These are phyloP conservation scores for Pemphigus obesinymphae DNA, from an alignment of 1,140 invertebrate genomes.

Conservation along the genomic window DNA sequence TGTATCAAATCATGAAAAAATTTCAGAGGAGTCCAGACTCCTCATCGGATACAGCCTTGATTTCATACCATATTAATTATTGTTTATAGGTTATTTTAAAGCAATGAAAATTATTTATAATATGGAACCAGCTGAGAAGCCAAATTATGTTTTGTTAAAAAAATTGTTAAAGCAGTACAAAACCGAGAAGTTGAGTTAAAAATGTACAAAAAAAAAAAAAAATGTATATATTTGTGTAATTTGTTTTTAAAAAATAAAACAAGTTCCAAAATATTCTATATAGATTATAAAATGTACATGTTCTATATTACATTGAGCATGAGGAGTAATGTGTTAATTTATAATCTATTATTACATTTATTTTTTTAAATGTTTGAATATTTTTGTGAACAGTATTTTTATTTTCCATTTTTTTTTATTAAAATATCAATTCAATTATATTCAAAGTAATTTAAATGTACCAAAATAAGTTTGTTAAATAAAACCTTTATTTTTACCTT, in stretches of 20 bases:
- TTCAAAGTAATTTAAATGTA: background rate
- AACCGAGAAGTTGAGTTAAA: background rate
- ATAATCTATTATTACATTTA: background rate
- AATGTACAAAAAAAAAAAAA: background rate
- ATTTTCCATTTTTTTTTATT: background rate
- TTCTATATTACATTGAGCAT: too few species aligned
- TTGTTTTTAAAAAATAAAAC: background rate
- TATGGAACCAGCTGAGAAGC: conserved; percentile 5
- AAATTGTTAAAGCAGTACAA: conserved; percentile 24
- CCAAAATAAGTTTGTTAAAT: background rate
- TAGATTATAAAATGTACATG: background rate
- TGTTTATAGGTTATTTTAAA: conserved; percentile 20
- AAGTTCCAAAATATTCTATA: background rate
- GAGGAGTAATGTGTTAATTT: too few species aligned
- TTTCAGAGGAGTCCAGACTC: too few species aligned
- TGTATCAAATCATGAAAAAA: too few species aligned
- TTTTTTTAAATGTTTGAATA: background rate
- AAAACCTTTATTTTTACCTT: too few species aligned
- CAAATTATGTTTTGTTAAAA: conserved; percentile 8
- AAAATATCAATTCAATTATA: background rate
- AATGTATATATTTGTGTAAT: background rate
- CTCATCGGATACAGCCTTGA: too few species aligned
- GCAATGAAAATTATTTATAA: conserved; percentile 7
- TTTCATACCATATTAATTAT: too few species aligned
- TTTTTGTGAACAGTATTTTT: background rate